A percentile compares a stretch with the other conserved stretches of the same genome.
These are phyloP conservation scores for Tachina fera DNA, from an alignment of 2,888 invertebrate genomes.

Conservation along the genomic window DNA sequence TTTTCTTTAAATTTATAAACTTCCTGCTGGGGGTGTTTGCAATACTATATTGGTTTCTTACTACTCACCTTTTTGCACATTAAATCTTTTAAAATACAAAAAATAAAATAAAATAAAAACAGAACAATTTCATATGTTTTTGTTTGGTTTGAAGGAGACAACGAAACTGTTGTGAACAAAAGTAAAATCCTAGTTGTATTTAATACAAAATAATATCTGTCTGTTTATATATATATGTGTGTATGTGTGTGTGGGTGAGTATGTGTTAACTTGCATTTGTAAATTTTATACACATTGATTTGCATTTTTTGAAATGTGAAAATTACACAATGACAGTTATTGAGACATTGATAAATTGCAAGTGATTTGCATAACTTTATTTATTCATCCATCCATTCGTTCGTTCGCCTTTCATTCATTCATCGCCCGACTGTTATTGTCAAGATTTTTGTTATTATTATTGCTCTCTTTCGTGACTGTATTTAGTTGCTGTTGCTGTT, in stretches of 20 bases:
- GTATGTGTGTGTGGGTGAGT: background rate
- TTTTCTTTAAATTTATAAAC: too few relatives aligned
- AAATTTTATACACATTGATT: constrained; percentile 64
- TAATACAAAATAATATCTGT: constrained; percentile 39
- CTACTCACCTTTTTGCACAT: constrained; percentile 2
- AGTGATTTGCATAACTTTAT: constrained; percentile 71
- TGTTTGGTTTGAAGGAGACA: constrained; percentile 11
- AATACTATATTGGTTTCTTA: background rate
- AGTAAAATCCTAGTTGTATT: constrained; percentile 11
- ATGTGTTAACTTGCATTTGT: constrained; percentile 17
- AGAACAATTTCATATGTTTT: constrained; percentile 19
- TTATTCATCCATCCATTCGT: constrained; percentile 61
- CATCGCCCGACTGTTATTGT: constrained; percentile 38
- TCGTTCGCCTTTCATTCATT: constrained; percentile 23
- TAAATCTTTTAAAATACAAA: constrained; percentile 30
- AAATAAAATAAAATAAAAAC: background rate
- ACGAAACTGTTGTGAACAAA: constrained; percentile 12
- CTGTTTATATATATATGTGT: too few relatives aligned
- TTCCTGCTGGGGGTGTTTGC: background rate
- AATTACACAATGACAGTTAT: constrained; percentile 72
- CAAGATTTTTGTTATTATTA: constrained; percentile 26
- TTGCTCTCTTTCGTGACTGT: constrained; percentile 28
- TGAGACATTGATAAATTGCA: constrained; percentile 72
- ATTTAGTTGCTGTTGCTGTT: constrained; percentile 21
- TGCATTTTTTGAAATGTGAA: constrained; percentile 72